Percentiles rank a stretch among this genome's conserved stretches.
Evolutionary conservation across 2,888 invertebrate species (phyloP).

Genomic region (Punctoribates punctum): DNA sequence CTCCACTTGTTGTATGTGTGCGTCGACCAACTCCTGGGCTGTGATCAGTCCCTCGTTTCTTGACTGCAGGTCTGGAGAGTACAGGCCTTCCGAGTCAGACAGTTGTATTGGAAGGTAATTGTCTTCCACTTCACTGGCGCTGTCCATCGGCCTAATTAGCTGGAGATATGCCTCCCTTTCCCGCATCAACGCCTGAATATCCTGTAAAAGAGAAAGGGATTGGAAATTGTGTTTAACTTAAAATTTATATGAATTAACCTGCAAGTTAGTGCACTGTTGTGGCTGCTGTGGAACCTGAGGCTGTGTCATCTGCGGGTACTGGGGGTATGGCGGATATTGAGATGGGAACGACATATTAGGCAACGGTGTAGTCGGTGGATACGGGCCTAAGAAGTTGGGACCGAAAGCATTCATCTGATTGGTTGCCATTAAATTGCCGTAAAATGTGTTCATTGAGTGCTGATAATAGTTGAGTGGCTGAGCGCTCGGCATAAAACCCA

Average conservation of each 20-base stretch:
- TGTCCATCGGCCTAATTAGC: conserved; percentile 42
- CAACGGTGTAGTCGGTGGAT: background rate
- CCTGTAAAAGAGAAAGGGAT: background rate
- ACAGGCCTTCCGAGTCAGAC: conserved; percentile 45
- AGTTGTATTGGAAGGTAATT: conserved; percentile 45
- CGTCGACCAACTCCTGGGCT: conserved; percentile 1
- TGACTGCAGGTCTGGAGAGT: background rate
- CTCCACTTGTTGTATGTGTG: conserved; percentile 22
- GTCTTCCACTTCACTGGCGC: conserved; percentile 44
- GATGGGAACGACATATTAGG: background rate
- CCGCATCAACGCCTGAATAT: conserved; percentile 10
- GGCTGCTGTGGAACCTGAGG: background rate
- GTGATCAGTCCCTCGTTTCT: background rate
- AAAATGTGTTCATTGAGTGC: conserved; percentile 3
- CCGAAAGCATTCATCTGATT: background rate
- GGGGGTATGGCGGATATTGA: background rate
- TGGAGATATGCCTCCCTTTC: conserved; percentile 38
- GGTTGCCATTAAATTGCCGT: conserved; percentile 1
- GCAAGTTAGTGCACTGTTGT: conserved; percentile 25
- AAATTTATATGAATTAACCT: no score
- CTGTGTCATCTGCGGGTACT: background rate
- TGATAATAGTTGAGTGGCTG: background rate
- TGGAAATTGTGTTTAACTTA: no score
- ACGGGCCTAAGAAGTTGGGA: background rate
- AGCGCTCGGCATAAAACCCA: background rate